phyloP scores from a whole-genome alignment of 2,888 invertebrate species.

The Meiosimyza platycephala region DNA sequence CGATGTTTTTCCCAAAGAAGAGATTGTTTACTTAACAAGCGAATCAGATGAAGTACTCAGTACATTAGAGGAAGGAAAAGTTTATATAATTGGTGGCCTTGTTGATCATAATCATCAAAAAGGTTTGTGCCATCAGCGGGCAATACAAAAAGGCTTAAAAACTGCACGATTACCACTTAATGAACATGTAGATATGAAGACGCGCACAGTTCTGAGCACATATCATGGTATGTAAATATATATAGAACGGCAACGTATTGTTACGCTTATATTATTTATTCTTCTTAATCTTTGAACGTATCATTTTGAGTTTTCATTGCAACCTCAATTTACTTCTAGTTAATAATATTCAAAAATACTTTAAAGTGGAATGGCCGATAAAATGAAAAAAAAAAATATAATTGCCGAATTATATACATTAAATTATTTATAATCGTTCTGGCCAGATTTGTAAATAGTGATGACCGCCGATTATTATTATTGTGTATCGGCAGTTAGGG shows the following conservation, averaged over 20 bases:
- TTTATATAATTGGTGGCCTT: slow-evolving; percentile 95
- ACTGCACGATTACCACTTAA: slow-evolving; percentile 91
- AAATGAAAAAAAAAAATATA: too few species aligned
- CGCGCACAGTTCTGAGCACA: slow-evolving; percentile 92
- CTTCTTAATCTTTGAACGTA: background rate
- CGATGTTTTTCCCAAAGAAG: slow-evolving; percentile 79
- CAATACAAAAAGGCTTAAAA: slow-evolving; percentile 78
- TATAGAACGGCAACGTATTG: background rate
- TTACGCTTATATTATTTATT: background rate
- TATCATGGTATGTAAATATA: slow-evolving; percentile 80
- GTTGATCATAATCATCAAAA: slow-evolving; percentile 98
- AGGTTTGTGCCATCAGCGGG: slow-evolving; percentile 88
- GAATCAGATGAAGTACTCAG: slow-evolving; percentile 91
- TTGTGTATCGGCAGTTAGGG: too few species aligned
- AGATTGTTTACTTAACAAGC: slow-evolving; percentile 90
- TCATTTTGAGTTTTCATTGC: too few species aligned
- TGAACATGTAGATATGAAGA: slow-evolving; percentile 90
- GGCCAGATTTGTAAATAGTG: too few species aligned
- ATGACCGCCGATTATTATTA: too few species aligned
- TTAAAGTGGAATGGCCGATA: too few species aligned
- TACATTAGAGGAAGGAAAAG: slow-evolving; percentile 78
- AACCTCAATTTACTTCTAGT: too few species aligned
- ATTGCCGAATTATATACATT: too few species aligned
- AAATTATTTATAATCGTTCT: too few species aligned
- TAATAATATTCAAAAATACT: too few species aligned